Conservation (phyloP, 2,888 invertebrate genomes). For the Nasonia oneida region DNA sequence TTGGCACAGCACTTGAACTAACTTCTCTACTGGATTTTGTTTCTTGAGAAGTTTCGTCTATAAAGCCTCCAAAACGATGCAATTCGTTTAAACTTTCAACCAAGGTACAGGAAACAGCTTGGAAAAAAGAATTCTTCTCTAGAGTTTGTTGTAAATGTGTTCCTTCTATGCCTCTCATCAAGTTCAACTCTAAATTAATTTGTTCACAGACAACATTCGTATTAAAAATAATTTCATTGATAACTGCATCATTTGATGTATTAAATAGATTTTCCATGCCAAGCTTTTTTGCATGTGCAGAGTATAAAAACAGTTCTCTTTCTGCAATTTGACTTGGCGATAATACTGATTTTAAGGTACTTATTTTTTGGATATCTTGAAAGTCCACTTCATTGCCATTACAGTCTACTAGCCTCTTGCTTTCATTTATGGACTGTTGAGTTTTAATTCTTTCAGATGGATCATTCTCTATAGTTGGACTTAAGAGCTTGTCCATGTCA, state of each 20-base stretch:
- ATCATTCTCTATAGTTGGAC: slow-evolving; percentile 56
- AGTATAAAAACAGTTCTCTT: slow-evolving; percentile 54
- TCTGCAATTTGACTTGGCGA: slow-evolving; percentile 51
- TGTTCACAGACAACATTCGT: slow-evolving; percentile 23
- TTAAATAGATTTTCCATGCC: slow-evolving; percentile 58
- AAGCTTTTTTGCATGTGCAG: slow-evolving; percentile 52
- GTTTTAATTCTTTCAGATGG: slow-evolving; percentile 43
- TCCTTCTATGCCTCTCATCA: slow-evolving; percentile 10
- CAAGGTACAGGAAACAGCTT: slow-evolving; percentile 54
- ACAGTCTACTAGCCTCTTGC: slow-evolving; percentile 27
- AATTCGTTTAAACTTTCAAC: slow-evolving; percentile 60
- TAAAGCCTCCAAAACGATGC: slow-evolving; percentile 58
- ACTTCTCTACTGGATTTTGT: slow-evolving; percentile 21
- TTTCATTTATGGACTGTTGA: neutral
- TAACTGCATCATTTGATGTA: slow-evolving; percentile 60
- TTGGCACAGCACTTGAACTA: neutral
- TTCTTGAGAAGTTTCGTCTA: slow-evolving; percentile 31
- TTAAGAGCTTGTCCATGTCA: slow-evolving; percentile 60
- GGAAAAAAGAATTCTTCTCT: slow-evolving; percentile 20
- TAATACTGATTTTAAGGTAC: slow-evolving; percentile 28
- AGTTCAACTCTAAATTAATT: slow-evolving; percentile 49
- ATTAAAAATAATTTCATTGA: slow-evolving; percentile 58
- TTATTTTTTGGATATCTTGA: slow-evolving; percentile 27
- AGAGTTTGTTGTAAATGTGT: neutral
- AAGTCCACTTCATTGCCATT: slow-evolving; percentile 57